Evolutionary conservation across 2,888 invertebrate genomes (phyloP), one percentile per base, ranked within the genome.

Genomic region (Sphaeridia pumilis): DNA sequence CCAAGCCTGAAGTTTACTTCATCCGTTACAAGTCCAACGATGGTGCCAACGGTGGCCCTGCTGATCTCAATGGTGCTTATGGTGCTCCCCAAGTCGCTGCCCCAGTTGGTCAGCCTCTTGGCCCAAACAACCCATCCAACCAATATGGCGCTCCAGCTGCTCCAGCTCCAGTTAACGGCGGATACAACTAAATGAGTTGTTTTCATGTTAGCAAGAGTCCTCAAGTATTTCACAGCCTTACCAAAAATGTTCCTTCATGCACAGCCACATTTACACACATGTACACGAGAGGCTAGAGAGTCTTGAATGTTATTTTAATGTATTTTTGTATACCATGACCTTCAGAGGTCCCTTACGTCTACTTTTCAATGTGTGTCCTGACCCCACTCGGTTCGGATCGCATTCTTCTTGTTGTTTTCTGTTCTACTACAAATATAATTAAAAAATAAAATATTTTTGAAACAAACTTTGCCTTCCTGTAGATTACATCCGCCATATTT

Each of bases 1-100:
- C 83, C 70, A 87, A 87, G 75, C 87, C 87, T 52, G 87, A 87
- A 74, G 87, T 87, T 53, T 87, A 87, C 80, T 87, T 87, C 78
- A 87, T 84, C 78, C 79, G 81, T 65, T 84, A 84, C 77, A 82
- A 81, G 47, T 47, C 47, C 24, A 47, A 24, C 25, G 21, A 28
- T 21, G 49, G 41, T 3, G 27, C 21, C 38, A 49, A 49, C 42
- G 49, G 49, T 3, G 34, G 34, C 36, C 52, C 52, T n/a, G 52
- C 46, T 21, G 31, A 7, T 2, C 24, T 27, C 24, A 2, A 27
- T 7, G 31, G 24, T 26, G 24, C 20, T 7, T 52, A 52, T 17
- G 52, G 52, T 22, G 52, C 52, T 41, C 52, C 52, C 14, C 28
- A 38, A 21, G 21, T 20, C 31, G 26, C 46, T 34, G 46, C 28